Evolutionary conservation across 2,888 invertebrate genomes (phyloP), one percentile per base, ranked within the genome.

Genomic region (Tiliacea citrago): DNA sequence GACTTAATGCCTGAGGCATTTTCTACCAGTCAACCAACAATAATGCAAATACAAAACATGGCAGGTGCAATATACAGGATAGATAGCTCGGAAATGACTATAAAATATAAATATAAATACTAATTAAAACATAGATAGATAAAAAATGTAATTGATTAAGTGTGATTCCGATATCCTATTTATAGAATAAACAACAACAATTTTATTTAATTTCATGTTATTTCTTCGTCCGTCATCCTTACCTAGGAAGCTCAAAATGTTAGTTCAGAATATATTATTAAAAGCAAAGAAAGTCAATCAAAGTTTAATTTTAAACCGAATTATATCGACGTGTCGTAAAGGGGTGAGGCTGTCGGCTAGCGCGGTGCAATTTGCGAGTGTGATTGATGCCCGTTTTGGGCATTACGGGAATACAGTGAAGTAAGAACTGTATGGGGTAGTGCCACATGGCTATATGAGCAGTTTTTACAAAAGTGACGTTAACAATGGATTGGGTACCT

Each of bases 371-470:
- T 93, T 93, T 94, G 91, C 89, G 89, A 79, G 89, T 91, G 91
- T 94, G 93, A 94, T 93, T 92, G 93, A 94, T 93, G 93, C 88
- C 83, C 90, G 90, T 88, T 91, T 89, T 89, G 90, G 90, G 88
- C 86, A 85, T 88, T 73, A 77, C 73, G 85, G 83, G 86, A 83
- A 84, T 79, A 84, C 86, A 82, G 0, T 61, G 85, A 78, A 8
- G 60, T 75, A 65, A 71, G 69, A 86, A n/a, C 10, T 0, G 8
- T 73, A 82, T 79, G 79, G 35, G 81, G 88, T 73, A 24, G 13
- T 21, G 29, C 81, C 68, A 16, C 45, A 68, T 82, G 2, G 24
- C 8, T n/a, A 35, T 35, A 1, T 73, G 5, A 35, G 0, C 21
- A 24, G 13, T 35, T 76, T 42, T 29, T 29, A 57, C 18, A 29